Evolutionary conservation across 1,140 invertebrate species (phyloP).

Genomic region (Pseudomyrmex concolor): DNA sequence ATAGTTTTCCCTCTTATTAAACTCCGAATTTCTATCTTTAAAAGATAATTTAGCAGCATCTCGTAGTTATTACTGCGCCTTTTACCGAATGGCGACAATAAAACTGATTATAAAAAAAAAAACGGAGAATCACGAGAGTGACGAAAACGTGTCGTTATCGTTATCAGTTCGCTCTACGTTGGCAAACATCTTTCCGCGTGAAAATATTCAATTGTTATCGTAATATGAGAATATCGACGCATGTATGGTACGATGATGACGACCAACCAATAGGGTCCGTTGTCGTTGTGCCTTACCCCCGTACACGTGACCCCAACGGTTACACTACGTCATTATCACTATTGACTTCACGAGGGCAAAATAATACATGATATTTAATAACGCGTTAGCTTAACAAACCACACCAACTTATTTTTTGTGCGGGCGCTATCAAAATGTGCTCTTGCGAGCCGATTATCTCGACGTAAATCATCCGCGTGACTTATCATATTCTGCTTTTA

Average conservation of each 20-base stretch:
- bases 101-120: conserved; percentile 26
- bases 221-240: conserved; percentile 54
- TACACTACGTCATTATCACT: conserved; percentile 70
- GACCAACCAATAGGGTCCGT: conserved; percentile 61
- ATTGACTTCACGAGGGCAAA: conserved; percentile 68
- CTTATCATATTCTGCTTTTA: conserved; percentile 55
- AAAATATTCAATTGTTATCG: conserved; percentile 68
- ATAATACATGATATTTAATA: conserved; percentile 73
- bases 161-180: conserved; percentile 60
- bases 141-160: conserved; percentile 62
- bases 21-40: neutral
- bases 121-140: conserved; percentile 16
- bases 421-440: conserved; percentile 64
- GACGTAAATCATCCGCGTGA: conserved; percentile 66
- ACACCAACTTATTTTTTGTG: conserved; percentile 67
- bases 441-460: conserved; percentile 68
- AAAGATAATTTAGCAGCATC: neutral
- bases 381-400: conserved; percentile 49
- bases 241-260: conserved; percentile 67
- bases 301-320: conserved; percentile 68
- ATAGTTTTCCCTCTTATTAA: neutral
- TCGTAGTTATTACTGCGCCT: neutral
- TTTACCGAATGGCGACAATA: conserved; percentile 18
- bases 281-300: conserved; percentile 74
- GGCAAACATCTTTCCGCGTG: conserved; percentile 64